Percentiles rank a stretch among this genome's conserved stretches.
Evolutionary conservation across 2,797 vertebrate species (phyloP).

Genomic region (Coracias cyanogaster): DNA sequence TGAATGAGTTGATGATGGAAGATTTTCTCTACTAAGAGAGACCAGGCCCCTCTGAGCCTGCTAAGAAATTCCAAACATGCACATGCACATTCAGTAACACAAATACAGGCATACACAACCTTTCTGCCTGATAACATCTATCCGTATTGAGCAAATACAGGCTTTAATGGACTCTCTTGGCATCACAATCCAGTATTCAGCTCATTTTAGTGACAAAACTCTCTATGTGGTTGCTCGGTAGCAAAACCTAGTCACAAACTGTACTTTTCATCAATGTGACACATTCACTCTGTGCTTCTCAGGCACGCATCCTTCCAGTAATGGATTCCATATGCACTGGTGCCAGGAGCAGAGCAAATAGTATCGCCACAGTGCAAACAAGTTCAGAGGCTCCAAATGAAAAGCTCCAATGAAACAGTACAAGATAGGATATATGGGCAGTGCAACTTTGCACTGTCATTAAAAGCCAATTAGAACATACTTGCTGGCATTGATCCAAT

Average conservation of each 20-base stretch:
- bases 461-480: constrained; percentile 13
- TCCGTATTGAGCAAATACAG: neutral
- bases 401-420: constrained; percentile 47
- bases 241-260: constrained; percentile 26
- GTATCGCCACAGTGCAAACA: constrained; percentile 56
- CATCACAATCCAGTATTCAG: neutral
- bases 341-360: constrained; percentile 69
- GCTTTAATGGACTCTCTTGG: neutral
- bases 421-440: constrained; percentile 5
- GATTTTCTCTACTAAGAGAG: neutral
- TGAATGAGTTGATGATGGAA: neutral
- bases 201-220: neutral
- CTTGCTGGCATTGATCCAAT: neutral
- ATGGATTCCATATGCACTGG: constrained; percentile 11
- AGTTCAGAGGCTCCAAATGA: neutral
- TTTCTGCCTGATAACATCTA: neutral
- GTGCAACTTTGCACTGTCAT: neutral
- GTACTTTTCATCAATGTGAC: constrained; percentile 60
- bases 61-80: neutral
- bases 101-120: neutral
- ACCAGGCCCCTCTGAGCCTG: neutral
- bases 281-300: constrained; percentile 32
- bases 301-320: constrained; percentile 34
- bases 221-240: neutral
- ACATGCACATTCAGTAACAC: neutral